Percentiles rank a stretch among this genome's conserved stretches.
These are phyloP conservation scores for Mamestra brassicae DNA, from an alignment of 2,888 invertebrate species.

Conservation along the genomic window DNA sequence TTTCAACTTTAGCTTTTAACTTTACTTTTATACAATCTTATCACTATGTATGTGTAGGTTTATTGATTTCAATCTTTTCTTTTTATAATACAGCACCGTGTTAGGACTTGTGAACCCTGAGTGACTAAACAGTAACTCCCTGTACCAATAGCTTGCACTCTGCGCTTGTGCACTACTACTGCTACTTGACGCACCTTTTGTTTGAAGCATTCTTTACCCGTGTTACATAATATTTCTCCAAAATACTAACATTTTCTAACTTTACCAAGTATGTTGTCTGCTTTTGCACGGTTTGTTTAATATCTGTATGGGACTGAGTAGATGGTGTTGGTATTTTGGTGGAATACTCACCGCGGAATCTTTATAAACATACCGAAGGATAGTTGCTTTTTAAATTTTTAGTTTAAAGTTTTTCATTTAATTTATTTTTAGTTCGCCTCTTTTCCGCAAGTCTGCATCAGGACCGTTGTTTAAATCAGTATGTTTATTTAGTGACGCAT, in stretches of 20 bases:
- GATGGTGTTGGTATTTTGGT: constrained; percentile 91
- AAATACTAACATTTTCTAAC: constrained; percentile 89
- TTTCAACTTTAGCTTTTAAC: constrained; percentile 54
- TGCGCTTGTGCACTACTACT: constrained; percentile 82
- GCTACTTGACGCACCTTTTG: constrained; percentile 79
- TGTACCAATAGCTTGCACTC: constrained; percentile 76
- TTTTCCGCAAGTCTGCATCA: constrained; percentile 11
- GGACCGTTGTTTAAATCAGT: constrained; percentile 66
- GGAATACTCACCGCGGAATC: constrained; percentile 80
- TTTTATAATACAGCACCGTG: constrained; percentile 51
- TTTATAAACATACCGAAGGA: constrained; percentile 81
- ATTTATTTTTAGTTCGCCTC: neutral
- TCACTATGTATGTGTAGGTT: constrained; percentile 37
- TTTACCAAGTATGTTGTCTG: constrained; percentile 68
- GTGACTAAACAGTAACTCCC: constrained; percentile 74
- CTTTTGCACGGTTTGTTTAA: constrained; percentile 81
- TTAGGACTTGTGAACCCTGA: constrained; percentile 66
- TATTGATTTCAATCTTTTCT: constrained; percentile 34
- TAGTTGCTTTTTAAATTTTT: neutral
- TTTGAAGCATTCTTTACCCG: constrained; percentile 73
- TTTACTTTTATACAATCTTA: constrained; percentile 44
- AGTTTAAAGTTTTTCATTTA: neutral
- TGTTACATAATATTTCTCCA: constrained; percentile 84
- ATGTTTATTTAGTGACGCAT: constrained; percentile 81
- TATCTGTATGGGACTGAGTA: constrained; percentile 76